A percentile compares a stretch with the other conserved stretches of the same genome.
phyloP scores from a whole-genome alignment of 2,113 vertebrate species.

The Nycticebus coucang region DNA sequence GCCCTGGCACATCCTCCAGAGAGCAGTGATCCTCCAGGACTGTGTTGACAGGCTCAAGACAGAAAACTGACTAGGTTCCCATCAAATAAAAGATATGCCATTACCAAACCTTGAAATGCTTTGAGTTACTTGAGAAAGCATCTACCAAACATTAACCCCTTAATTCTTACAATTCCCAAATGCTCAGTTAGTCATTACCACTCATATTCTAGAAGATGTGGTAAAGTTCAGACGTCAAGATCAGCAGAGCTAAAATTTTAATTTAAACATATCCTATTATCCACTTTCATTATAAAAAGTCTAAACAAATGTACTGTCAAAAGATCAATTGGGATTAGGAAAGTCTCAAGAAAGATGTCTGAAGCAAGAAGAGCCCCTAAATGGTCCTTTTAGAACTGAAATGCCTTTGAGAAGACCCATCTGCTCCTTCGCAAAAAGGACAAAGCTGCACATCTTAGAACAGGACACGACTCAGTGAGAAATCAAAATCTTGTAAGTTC shows the following conservation, averaged over 20 bases:
- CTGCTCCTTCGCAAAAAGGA: too few relatives aligned
- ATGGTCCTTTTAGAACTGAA: neutral
- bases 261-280: constrained; percentile 14
- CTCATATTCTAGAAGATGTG: neutral
- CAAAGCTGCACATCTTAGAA: neutral
- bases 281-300: neutral
- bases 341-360: neutral
- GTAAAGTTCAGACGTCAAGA: neutral
- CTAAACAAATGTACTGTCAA: neutral
- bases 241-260: constrained; percentile 21
- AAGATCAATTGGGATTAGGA: neutral
- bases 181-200: neutral
- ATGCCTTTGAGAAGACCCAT: neutral
- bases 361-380: neutral
- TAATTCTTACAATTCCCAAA: constrained; percentile 44
- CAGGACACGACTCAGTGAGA: neutral
- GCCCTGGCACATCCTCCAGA: neutral
- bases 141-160: neutral
- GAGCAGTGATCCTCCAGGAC: neutral
- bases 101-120: neutral
- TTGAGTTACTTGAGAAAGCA: constrained; percentile 3
- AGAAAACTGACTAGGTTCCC: constrained; percentile 18
- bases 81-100: constrained; percentile 11
- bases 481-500: neutral
- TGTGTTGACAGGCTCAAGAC: neutral